A percentile compares a stretch with the other conserved stretches of the same genome.
These are phyloP conservation scores for Hypomesus transpacificus DNA, from an alignment of 2,113 vertebrate species.

Conservation along the genomic window DNA sequence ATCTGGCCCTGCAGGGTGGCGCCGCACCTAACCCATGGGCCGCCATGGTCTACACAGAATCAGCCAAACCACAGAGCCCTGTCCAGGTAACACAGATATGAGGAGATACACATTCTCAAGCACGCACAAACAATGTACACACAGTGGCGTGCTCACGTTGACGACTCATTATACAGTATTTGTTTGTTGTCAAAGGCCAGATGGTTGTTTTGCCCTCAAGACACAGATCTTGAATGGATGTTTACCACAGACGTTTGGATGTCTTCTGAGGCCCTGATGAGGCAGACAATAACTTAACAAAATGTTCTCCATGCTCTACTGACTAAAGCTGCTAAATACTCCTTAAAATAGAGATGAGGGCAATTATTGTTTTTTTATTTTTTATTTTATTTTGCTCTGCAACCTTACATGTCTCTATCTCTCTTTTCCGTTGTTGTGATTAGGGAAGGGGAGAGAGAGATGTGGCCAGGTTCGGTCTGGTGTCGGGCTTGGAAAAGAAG, in stretches of 20 bases:
- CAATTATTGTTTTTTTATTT: not conserved
- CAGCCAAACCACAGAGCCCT: slow-evolving; percentile 56
- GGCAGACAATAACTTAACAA: not conserved
- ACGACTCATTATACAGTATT: not conserved
- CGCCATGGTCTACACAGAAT: slow-evolving; percentile 76
- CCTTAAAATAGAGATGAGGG: no score
- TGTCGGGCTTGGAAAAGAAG: slow-evolving; percentile 57
- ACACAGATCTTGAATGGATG: not conserved
- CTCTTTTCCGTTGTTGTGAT: not conserved
- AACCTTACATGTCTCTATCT: not conserved
- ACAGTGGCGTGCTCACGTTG: not conserved
- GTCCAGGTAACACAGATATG: slow-evolving; percentile 55
- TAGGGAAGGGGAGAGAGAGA: slow-evolving; percentile 72
- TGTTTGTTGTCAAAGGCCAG: not conserved
- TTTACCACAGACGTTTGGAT: no score
- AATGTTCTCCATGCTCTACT: no score
- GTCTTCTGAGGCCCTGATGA: no score
- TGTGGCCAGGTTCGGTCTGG: slow-evolving; percentile 74
- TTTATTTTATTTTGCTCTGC: not conserved
- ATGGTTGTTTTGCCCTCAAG: slow-evolving; percentile 3
- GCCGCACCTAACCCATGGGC: slow-evolving; percentile 70
- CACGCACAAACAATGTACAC: not conserved
- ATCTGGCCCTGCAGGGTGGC: slow-evolving; percentile 77
- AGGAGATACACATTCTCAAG: not conserved
- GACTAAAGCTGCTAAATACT: no score